Evolutionary conservation across 2,113 vertebrate genomes (phyloP), one percentile per base, ranked within the genome.

Genomic region (Montifringilla adamsi): DNA sequence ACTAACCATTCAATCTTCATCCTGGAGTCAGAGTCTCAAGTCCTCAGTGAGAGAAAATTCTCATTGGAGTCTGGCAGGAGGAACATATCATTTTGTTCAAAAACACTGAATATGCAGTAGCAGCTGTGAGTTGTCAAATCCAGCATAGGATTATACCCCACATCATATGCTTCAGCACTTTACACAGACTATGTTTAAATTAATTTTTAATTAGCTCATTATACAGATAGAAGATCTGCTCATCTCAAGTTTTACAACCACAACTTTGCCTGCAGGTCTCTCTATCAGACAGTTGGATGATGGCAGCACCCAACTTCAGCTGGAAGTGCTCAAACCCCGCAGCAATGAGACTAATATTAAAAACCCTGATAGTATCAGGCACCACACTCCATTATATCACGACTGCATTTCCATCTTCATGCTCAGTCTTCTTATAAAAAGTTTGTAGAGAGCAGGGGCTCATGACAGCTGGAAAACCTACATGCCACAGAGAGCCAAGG

Each of bases 191-290:
- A 74, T 50, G 75, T 86, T 95, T 94, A 96, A 93, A 96, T 94
- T 96, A 95, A 90, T 96, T 96, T 97, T 97, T 97, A 97, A 96
- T 96, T 94, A 97, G 44, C 74, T 97, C 47, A 91, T 97, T 96
- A 85, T 89, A 96, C 78, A 91, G 95, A 91, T 97, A 92, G 84
- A 73, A 92, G 94, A 96, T 96, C 94, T 94, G 86, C 92, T 94
- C 82, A 56, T 95, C 88, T 94, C 52, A 64, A 58, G 59, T 93
- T 95, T 93, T 90, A 76, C 90, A 86, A 89, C 91, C 94, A 92
- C 94, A 93, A 31, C 86, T 96, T 95, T 91, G 93, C 94, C 90
- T 92, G 84, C 77, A 95, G 92, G 85, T 95, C 44, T 92, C 81
- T 90, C 84, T 72, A 93, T 95, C 78, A 93, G 90, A 96, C 87